These are phyloP conservation scores for Lobophora halterata DNA, from an alignment of 2,888 invertebrate genomes.

Conservation along the genomic window DNA sequence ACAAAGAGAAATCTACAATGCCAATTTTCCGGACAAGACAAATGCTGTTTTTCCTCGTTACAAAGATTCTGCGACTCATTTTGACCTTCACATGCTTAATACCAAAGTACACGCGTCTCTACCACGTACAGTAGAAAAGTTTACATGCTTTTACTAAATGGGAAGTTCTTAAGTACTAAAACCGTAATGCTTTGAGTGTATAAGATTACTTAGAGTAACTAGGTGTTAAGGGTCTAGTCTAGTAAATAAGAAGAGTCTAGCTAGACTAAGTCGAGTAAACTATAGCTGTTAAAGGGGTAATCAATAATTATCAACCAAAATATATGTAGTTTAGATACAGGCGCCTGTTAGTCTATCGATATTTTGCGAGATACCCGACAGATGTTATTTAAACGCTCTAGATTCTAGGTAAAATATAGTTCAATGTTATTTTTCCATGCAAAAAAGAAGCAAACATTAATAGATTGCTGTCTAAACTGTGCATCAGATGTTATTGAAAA, in stretches of 20 bases:
- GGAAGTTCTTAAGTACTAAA: no score
- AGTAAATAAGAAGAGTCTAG: no score
- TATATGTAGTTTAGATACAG: conserved; percentile 21
- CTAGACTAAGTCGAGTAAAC: no score
- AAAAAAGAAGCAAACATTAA: conserved; percentile 3
- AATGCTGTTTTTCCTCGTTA: conserved; percentile 28
- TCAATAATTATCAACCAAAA: conserved; percentile 13
- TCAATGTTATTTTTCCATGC: conserved; percentile 1
- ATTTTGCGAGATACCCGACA: conserved; percentile 31
- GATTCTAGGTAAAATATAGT: conserved; percentile 1
- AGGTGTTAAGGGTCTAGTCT: no score
- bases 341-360: conserved; percentile 45
- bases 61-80: conserved; percentile 24
- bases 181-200: no score
- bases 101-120: neutral
- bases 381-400: conserved; percentile 23
- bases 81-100: conserved; percentile 29
- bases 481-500: no score
- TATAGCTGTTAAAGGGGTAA: no score
- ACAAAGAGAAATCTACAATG: conserved; percentile 10
- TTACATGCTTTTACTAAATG: conserved; percentile 1
- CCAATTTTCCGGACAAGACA: conserved; percentile 19
- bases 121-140: no score
- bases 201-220: no score
- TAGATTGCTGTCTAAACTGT: neutral